Percentiles rank a stretch among this genome's conserved stretches.
These are phyloP conservation scores for Drosophila testacea DNA, from an alignment of 2,888 invertebrate genomes.

Conservation along the genomic window DNA sequence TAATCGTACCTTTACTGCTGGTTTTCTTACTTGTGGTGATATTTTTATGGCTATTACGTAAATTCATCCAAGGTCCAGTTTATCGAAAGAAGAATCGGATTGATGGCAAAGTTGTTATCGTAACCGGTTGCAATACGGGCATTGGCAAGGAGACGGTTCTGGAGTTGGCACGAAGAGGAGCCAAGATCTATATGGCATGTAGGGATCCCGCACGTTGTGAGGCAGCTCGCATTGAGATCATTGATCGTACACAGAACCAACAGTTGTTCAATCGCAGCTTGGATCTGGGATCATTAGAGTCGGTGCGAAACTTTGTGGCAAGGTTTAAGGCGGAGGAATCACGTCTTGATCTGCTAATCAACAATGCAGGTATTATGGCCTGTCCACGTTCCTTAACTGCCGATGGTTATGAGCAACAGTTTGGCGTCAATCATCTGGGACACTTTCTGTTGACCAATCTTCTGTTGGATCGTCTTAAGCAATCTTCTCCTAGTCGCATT, in stretches of 20 bases:
- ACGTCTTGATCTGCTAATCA: conserved; percentile 86
- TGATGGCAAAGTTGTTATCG: too few relatives aligned
- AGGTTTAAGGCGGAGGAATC: conserved; percentile 85
- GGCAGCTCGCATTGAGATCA: conserved; percentile 89
- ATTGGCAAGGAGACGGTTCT: too few relatives aligned
- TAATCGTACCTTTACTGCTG: conserved; percentile 68
- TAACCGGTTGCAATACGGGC: too few relatives aligned
- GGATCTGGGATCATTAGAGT: conserved; percentile 86
- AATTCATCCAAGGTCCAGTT: conserved; percentile 81
- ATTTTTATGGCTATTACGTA: conserved; percentile 78
- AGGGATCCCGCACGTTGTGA: conserved; percentile 87
- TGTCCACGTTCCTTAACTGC: conserved; percentile 85
- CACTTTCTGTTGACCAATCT: conserved; percentile 88
- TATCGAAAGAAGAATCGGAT: conserved; percentile 57
- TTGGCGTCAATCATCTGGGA: conserved; percentile 87
- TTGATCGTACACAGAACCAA: conserved; percentile 90
- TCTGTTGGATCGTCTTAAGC: conserved; percentile 86
- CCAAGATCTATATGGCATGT: too few relatives aligned
- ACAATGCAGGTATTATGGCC: conserved; percentile 87
- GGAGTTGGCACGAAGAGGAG: too few relatives aligned
- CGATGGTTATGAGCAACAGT: conserved; percentile 87
- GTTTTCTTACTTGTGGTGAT: conserved; percentile 48
- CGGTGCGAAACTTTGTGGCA: conserved; percentile 86
- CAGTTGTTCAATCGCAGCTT: conserved; percentile 88
- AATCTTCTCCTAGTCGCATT: conserved; percentile 90